phyloP scores from a whole-genome alignment of 2,113 vertebrate genomes.

The Trichechus manatus region DNA sequence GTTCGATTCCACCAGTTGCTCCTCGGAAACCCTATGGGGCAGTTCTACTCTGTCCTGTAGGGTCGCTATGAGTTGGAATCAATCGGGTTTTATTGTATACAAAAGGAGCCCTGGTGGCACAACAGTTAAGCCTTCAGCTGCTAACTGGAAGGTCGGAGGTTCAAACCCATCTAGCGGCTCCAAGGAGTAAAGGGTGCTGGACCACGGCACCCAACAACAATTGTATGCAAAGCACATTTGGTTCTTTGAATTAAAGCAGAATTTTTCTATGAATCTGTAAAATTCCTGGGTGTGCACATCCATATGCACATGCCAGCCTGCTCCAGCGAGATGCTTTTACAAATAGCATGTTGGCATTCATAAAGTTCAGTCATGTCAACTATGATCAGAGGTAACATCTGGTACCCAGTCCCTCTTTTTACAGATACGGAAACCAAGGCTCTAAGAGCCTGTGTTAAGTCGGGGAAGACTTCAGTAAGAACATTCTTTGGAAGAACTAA shows the following conservation, averaged over 20 bases:
- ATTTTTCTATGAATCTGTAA: neutral
- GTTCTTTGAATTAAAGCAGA: neutral
- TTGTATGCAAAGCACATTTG: neutral
- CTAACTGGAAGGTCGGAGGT: neutral
- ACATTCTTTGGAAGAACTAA: neutral
- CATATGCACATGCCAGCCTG: neutral
- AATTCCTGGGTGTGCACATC: neutral
- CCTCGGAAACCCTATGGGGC: too few species aligned
- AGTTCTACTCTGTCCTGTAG: too few species aligned
- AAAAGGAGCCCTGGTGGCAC: neutral
- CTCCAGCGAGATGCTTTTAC: neutral
- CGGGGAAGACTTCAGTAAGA: neutral
- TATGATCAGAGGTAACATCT: neutral
- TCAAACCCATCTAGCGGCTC: neutral
- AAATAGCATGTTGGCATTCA: neutral
- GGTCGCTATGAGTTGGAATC: too few species aligned
- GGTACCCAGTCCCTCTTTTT: neutral
- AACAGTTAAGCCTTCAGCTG: neutral
- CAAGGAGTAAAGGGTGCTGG: too few species aligned
- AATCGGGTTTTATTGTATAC: too few species aligned
- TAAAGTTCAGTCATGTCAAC: neutral
- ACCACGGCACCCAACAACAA: too few species aligned
- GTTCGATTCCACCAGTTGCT: too few species aligned
- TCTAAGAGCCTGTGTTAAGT: neutral
- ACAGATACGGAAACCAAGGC: neutral